These are phyloP conservation scores for Chaunax sp. DNA, from an alignment of 2,797 vertebrate species.

Conservation along the genomic window DNA sequence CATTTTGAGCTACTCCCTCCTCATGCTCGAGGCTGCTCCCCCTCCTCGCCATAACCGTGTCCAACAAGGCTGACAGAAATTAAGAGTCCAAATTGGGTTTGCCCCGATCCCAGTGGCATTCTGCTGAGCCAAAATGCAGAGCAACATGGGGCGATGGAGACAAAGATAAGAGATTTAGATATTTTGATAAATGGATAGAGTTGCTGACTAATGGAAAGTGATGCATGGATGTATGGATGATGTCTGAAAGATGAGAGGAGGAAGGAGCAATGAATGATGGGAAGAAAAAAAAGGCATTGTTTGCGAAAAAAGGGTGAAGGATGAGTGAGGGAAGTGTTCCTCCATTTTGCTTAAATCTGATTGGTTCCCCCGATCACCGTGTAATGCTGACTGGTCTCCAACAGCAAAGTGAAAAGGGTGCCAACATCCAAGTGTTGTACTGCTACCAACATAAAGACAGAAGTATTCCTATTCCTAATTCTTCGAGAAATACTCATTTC, in stretches of 20 bases:
- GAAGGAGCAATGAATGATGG: conserved; percentile 12
- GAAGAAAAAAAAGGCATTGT: conserved; percentile 3
- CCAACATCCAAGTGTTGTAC: conserved; percentile 53
- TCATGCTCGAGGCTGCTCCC: not conserved
- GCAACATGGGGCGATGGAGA: conserved; percentile 33
- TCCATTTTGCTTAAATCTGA: conserved; percentile 38
- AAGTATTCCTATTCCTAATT: conserved; percentile 56
- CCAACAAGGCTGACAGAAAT: conserved; percentile 57
- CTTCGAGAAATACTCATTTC: conserved; percentile 54
- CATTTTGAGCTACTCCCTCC: conserved; percentile 16
- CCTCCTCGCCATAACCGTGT: conserved; percentile 15
- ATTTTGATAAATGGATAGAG: conserved; percentile 43
- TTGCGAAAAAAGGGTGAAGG: not conserved
- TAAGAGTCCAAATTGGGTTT: conserved; percentile 55
- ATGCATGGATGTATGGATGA: conserved; percentile 34
- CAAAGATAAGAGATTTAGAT: conserved; percentile 50
- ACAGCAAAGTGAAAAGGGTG: conserved; percentile 52
- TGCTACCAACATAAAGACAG: conserved; percentile 48
- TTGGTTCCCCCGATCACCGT: conserved; percentile 50
- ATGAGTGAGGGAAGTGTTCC: conserved; percentile 17
- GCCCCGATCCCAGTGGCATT: conserved; percentile 33
- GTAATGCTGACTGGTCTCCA: conserved; percentile 56
- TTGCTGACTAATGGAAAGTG: conserved; percentile 61
- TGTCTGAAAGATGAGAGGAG: conserved; percentile 49
- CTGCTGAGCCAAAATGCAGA: conserved; percentile 28